Evolutionary conservation across 1,140 invertebrate species (phyloP).

Genomic region (Panulirus ornatus): DNA sequence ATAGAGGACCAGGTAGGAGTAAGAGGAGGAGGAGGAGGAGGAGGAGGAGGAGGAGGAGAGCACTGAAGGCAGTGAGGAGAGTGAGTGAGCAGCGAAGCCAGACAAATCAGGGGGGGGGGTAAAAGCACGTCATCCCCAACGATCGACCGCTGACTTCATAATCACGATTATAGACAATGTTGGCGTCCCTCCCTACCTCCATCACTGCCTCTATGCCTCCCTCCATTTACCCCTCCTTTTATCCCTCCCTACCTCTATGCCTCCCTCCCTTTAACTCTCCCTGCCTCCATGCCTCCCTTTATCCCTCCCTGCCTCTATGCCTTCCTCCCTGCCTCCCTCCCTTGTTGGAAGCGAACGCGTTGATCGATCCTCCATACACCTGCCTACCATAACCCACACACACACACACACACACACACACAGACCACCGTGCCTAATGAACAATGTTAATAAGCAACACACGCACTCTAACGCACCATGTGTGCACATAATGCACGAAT

Average conservation of each 20-base stretch:
- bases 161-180: neutral
- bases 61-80: neutral
- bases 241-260: neutral
- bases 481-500: neutral
- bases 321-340: neutral
- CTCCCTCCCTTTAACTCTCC: neutral
- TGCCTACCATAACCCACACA: too few species aligned
- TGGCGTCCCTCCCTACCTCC: neutral
- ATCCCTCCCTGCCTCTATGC: too few species aligned
- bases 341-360: too few species aligned
- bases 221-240: neutral
- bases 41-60: too few species aligned
- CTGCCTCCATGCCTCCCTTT: neutral
- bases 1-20: too few species aligned
- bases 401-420: too few species aligned
- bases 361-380: too few species aligned
- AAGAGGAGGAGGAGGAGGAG: too few species aligned
- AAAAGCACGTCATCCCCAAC: neutral
- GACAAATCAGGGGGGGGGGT: neutral
- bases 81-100: neutral
- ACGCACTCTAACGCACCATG: neutral
- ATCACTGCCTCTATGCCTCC: neutral
- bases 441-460: neutral
- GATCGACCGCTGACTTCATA: too few species aligned
- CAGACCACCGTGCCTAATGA: slow-evolving; percentile 9